Conservation (phyloP, 1,140 invertebrate species). For the Megathymus violae region DNA sequence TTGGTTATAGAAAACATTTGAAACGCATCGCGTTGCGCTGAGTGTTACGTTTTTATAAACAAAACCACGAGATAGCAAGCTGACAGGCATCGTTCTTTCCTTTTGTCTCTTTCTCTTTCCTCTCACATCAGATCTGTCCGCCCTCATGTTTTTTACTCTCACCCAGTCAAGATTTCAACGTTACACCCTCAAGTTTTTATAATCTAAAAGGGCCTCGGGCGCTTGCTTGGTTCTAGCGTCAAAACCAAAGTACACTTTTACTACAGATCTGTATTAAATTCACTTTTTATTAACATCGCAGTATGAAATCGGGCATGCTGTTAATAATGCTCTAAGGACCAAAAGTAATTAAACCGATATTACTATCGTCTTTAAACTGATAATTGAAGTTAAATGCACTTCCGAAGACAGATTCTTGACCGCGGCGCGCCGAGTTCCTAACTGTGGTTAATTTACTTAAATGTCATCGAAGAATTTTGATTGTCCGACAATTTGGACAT, state of each 20-base stretch:
- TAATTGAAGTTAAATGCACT: too few species aligned
- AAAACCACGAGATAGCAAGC: neutral
- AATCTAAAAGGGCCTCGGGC: conserved; percentile 2
- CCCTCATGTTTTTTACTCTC: conserved; percentile 42
- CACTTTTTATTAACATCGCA: neutral
- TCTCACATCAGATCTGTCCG: conserved; percentile 34
- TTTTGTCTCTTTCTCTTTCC: neutral
- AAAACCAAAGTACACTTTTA: neutral
- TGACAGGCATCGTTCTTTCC: neutral
- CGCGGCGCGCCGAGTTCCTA: too few species aligned
- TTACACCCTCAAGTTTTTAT: conserved; percentile 29
- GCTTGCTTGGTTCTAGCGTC: neutral
- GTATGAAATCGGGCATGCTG: neutral
- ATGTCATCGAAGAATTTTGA: too few species aligned
- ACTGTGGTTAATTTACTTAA: too few species aligned
- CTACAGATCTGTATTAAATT: neutral
- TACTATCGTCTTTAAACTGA: too few species aligned
- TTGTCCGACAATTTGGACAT: too few species aligned
- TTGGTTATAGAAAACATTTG: neutral
- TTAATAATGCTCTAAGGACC: too few species aligned
- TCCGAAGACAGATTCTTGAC: too few species aligned
- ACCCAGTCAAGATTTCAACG: conserved; percentile 40
- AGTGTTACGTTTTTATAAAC: neutral
- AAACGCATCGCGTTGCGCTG: conserved; percentile 1
- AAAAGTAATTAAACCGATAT: too few species aligned